These are phyloP conservation scores for Tetrao urogallus DNA, from an alignment of 2,113 vertebrate genomes.

Conservation along the genomic window DNA sequence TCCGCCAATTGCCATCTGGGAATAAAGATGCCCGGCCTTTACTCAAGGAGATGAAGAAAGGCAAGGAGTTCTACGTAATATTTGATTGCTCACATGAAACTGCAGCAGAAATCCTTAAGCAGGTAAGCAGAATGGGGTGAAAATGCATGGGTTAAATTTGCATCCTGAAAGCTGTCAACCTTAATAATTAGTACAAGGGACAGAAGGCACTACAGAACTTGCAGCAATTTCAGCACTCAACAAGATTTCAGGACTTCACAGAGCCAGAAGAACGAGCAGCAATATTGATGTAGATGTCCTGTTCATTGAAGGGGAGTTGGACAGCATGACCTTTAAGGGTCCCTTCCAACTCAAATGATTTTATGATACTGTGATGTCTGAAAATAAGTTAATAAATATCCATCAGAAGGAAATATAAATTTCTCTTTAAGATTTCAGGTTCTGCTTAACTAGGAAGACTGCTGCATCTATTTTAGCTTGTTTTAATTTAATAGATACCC, in stretches of 20 bases:
- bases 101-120: constrained; percentile 92
- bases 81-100: constrained; percentile 96
- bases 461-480: neutral
- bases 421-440: neutral
- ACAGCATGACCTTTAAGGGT: too few relatives aligned
- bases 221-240: neutral
- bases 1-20: constrained; percentile 93
- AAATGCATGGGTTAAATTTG: neutral
- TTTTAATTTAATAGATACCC: neutral
- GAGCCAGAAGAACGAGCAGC: neutral
- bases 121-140: constrained; percentile 78
- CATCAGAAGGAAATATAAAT: neutral
- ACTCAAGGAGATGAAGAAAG: constrained; percentile 98
- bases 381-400: neutral
- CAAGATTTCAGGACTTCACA: neutral
- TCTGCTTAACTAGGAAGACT: neutral
- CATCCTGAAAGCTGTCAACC: neutral
- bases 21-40: constrained; percentile 94
- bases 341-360: too few relatives aligned
- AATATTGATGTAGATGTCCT: neutral
- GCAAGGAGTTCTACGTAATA: constrained; percentile 95
- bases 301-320: too few relatives aligned
- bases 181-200: neutral
- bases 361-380: neutral
- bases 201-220: neutral